These are phyloP conservation scores for Ptychochromis oligacanthus DNA, from an alignment of 2,113 vertebrate genomes.

Conservation along the genomic window DNA sequence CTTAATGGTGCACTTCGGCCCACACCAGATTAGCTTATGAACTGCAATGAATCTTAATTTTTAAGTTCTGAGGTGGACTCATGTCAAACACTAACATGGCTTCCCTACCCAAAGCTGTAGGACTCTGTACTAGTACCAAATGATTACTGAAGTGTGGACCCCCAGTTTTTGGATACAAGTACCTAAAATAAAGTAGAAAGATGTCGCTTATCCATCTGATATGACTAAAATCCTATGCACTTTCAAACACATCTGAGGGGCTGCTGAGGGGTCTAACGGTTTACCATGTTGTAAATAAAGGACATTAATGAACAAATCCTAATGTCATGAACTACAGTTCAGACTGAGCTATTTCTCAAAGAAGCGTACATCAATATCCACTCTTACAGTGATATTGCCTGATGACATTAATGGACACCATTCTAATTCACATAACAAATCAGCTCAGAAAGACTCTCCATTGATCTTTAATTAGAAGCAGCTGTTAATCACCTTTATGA, in stretches of 20 bases:
- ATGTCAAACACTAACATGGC: neutral
- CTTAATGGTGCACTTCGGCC: neutral
- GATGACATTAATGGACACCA: constrained; percentile 80
- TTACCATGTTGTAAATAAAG: constrained; percentile 55
- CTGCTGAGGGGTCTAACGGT: constrained; percentile 18
- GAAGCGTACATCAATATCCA: constrained; percentile 74
- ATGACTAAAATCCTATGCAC: constrained; percentile 44
- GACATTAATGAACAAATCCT: constrained; percentile 75
- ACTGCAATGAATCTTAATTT: neutral
- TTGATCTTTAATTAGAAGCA: constrained; percentile 85
- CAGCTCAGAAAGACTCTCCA: constrained; percentile 81
- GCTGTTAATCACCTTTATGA: constrained; percentile 79
- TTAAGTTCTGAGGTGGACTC: no score
- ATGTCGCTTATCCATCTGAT: constrained; percentile 30
- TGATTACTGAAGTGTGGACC: no score
- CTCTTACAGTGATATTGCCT: constrained; percentile 77
- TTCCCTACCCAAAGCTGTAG: neutral
- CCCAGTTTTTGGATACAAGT: neutral
- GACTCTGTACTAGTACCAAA: no score
- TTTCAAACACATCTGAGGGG: constrained; percentile 40
- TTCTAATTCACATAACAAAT: constrained; percentile 85
- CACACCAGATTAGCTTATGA: neutral
- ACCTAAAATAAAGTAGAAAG: neutral
- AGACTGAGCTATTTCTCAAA: constrained; percentile 56
- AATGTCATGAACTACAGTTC: constrained; percentile 65